Evolutionary conservation across 2,113 vertebrate genomes (phyloP).

Genomic region (Oreochromis niloticus): DNA sequence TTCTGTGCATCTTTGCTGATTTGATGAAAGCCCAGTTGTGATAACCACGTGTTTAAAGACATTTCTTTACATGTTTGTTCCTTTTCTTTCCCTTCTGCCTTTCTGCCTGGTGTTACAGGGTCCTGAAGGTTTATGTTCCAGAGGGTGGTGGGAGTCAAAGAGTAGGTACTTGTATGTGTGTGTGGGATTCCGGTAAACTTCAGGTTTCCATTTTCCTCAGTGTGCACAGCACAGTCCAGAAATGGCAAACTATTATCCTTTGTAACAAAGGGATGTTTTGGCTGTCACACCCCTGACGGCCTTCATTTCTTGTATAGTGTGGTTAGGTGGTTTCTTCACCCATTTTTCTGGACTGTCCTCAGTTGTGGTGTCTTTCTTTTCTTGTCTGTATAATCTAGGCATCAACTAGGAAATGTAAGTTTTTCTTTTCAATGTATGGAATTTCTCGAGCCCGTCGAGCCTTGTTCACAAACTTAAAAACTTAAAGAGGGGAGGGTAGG

Average conservation of each 20-base stretch:
- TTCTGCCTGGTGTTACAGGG: not conserved
- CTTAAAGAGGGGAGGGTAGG: not conserved
- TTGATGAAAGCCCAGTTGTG: not conserved
- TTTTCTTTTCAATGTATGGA: not conserved
- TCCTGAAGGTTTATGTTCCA: not conserved
- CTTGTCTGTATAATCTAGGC: not conserved
- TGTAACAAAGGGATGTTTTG: not conserved
- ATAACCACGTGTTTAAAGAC: not conserved
- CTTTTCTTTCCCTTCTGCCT: rapidly evolving
- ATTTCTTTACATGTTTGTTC: not conserved
- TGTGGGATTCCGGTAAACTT: not conserved
- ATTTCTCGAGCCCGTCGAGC: not conserved
- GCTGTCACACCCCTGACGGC: rapidly evolving
- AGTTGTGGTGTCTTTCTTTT: not conserved
- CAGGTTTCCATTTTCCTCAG: not conserved
- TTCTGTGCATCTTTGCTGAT: not conserved
- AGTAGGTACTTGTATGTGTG: not conserved
- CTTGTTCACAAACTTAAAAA: not conserved
- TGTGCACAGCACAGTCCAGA: not conserved
- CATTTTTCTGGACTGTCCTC: not conserved
- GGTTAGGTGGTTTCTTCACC: not conserved
- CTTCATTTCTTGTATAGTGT: not conserved
- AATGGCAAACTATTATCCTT: not conserved
- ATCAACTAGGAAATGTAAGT: not conserved
- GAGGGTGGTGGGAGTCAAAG: not conserved